These are phyloP conservation scores for Hydrocynus forskahlii DNA, from an alignment of 2,797 vertebrate genomes.

Conservation along the genomic window DNA sequence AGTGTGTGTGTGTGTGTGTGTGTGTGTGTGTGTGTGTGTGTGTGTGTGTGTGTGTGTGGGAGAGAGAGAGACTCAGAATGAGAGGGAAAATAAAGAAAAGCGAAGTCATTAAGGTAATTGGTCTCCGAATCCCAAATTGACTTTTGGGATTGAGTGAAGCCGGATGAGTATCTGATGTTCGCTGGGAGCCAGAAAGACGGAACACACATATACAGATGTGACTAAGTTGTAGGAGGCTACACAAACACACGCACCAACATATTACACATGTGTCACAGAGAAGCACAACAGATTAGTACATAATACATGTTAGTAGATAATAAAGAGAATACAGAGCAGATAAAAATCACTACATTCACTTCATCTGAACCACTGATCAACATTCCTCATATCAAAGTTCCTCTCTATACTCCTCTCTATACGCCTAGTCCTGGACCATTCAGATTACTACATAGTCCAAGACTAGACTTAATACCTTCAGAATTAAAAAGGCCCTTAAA, in stretches of 20 bases:
- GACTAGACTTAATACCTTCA: no score
- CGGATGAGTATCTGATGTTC: conserved; percentile 22
- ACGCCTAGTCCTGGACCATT: no score
- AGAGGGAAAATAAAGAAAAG: conserved; percentile 58
- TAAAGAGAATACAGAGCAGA: no score
- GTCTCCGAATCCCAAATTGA: conserved; percentile 79
- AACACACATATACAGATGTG: conserved; percentile 9
- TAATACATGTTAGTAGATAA: no score
- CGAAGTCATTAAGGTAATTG: conserved; percentile 80
- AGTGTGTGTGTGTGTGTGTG: conserved; percentile 40
- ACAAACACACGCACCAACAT: neutral
- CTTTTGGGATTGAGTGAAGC: conserved; percentile 58
- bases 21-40: conserved; percentile 51
- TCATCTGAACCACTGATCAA: no score
- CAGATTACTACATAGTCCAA: no score
- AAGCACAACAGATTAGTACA: no score
- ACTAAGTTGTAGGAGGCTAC: neutral
- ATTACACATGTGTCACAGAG: neutral
- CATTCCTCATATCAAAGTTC: no score
- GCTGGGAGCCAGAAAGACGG: conserved; percentile 21
- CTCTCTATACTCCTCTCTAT: no score
- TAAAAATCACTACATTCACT: no score
- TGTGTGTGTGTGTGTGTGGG: conserved; percentile 49
- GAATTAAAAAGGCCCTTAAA: no score
- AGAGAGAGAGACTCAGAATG: conserved; percentile 52